Base-by-base conservation (phyloP, 1,140 invertebrate species). In the Ceratosolen solmsi region DNA sequence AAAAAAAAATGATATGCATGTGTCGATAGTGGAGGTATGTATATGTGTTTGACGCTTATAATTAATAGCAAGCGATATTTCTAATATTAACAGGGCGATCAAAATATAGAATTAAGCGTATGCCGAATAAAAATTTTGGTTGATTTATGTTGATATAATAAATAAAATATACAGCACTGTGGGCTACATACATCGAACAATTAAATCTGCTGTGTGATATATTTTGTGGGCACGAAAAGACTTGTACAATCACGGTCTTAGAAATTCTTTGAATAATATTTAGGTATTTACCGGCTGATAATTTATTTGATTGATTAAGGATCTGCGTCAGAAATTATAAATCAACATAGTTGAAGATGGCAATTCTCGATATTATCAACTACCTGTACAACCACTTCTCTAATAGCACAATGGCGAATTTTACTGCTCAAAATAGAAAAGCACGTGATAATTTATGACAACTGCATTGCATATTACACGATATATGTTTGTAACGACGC, bases 51-150 rank as follows among this genome's bases (percentile, higher is more conserved):
- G n/a, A 68, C 7, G 7, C 17, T 13, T 2, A 38, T 38, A 68
- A 68, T 68, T 68, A 68, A 68, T 68, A 68, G 36, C 33, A 8
- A 68, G 22, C 38, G 30, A 68, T 68, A 68, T 68, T 33, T n/a
- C 17, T 8, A 33, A 68, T 33, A 38, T 68, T 33, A 68, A 68
- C 63, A n/a, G 11, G 5, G 33, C 63, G 27, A 68, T 68, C 63
- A 68, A 68, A 38, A 68, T 68, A 38, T 68, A 68, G 2, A 68
- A 68, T 38, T 68, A 22, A 68, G 7, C 38, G 36, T 17, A 68
- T 36, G 36, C 33, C 7, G 4, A 38, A 68, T 68, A 68, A 68
- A 68, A 68, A 38, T n/a, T 63, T 36, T 9, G 17, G 20, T n/a
- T 68, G 63, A 68, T 68, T 68, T 68, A 68, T 68, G 15, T 38